These are phyloP conservation scores for Clarias pachynema DNA, from an alignment of 2,797 vertebrate species.

Conservation along the genomic window DNA sequence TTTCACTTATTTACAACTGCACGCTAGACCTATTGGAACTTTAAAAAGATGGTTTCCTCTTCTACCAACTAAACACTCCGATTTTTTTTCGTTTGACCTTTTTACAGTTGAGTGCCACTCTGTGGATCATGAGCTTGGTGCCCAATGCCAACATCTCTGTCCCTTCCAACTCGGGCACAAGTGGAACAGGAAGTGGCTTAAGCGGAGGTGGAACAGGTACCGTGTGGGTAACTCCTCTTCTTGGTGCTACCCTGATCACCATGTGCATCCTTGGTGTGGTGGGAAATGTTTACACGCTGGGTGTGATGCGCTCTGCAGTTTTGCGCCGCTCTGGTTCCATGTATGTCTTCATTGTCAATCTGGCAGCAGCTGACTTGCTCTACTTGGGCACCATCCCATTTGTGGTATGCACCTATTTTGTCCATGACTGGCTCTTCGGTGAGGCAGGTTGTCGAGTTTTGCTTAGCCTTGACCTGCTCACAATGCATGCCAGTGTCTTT, in stretches of 20 bases:
- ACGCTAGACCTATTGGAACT: neutral
- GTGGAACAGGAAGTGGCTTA: constrained; percentile 27
- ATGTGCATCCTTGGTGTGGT: constrained; percentile 78
- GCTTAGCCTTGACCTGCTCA: constrained; percentile 86
- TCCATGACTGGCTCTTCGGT: constrained; percentile 83
- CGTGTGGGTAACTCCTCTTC: constrained; percentile 72
- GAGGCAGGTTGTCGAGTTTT: constrained; percentile 83
- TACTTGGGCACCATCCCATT: constrained; percentile 89
- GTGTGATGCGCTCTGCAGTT: constrained; percentile 75
- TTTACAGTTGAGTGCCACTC: neutral
- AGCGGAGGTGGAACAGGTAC: constrained; percentile 22
- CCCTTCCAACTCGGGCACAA: constrained; percentile 25
- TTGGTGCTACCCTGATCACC: constrained; percentile 72
- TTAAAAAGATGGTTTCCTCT: neutral
- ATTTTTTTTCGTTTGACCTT: neutral
- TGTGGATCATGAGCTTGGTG: constrained; percentile 68
- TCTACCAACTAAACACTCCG: neutral
- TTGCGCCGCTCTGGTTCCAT: constrained; percentile 76
- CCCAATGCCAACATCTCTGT: constrained; percentile 61
- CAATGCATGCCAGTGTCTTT: constrained; percentile 87
- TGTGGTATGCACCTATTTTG: constrained; percentile 85
- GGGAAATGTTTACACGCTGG: constrained; percentile 83
- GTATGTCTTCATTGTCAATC: constrained; percentile 81
- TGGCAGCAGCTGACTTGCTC: constrained; percentile 84
- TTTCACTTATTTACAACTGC: neutral